Conservation (phyloP, 1,140 invertebrate genomes). For the Pomacea maculata region DNA sequence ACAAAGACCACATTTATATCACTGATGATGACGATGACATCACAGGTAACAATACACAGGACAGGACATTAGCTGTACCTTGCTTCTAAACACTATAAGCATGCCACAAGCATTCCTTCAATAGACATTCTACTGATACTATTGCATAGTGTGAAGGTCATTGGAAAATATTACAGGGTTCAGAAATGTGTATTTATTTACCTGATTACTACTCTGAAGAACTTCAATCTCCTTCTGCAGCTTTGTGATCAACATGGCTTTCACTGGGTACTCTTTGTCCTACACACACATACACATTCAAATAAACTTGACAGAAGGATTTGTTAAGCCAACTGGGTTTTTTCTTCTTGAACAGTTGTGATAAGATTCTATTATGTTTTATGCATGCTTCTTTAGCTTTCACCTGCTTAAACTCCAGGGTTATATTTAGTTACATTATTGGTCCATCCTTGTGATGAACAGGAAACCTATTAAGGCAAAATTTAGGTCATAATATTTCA, state of each 20-base stretch:
- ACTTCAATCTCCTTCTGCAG: conserved; percentile 59
- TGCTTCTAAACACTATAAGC: too few relatives aligned
- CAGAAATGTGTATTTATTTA: conserved; percentile 13
- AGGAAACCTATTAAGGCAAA: conserved; percentile 6
- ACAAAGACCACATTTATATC: too few relatives aligned
- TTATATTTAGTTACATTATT: background rate
- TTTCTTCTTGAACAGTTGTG: too few relatives aligned
- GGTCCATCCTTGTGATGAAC: background rate
- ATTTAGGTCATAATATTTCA: background rate
- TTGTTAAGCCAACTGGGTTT: too few relatives aligned
- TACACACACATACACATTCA: conserved; percentile 20
- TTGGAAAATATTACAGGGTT: background rate
- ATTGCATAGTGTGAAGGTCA: background rate
- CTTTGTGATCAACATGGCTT: conserved; percentile 60
- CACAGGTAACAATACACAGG: too few relatives aligned
- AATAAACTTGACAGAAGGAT: too few relatives aligned
- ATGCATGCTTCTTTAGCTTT: background rate
- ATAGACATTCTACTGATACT: too few relatives aligned
- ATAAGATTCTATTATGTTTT: too few relatives aligned
- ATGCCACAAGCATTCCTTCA: too few relatives aligned
- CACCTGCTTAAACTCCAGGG: background rate
- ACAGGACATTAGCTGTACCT: too few relatives aligned
- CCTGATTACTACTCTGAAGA: conserved; percentile 54
- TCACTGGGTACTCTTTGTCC: conserved; percentile 65
- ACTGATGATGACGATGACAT: too few relatives aligned